A percentile compares a stretch with the other conserved stretches of the same genome.
phyloP scores from a whole-genome alignment of 23 tunicate species.

The Styela plicata region DNA sequence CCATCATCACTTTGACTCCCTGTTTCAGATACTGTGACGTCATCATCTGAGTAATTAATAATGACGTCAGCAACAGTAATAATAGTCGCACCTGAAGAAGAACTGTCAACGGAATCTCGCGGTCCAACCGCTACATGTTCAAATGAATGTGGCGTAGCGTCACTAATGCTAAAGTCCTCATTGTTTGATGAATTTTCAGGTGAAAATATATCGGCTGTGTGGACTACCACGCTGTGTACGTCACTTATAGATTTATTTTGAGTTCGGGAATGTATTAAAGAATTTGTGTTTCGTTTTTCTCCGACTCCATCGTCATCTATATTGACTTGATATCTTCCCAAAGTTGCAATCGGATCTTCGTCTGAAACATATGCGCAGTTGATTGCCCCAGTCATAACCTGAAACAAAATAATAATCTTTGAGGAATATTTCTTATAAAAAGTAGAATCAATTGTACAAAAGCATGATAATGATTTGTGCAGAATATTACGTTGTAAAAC shows the following conservation, averaged over 20 bases:
- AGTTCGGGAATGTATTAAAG: conserved; percentile 1
- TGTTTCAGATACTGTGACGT: not conserved
- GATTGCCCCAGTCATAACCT: conserved; percentile 37
- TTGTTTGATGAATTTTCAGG: not conserved
- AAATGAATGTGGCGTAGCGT: too few relatives aligned
- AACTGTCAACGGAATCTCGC: not conserved
- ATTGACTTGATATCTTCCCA: not conserved
- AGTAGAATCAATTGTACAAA: not conserved
- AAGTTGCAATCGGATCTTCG: not conserved
- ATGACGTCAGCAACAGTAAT: not conserved
- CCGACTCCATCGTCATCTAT: not conserved
- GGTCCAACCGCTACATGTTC: not conserved
- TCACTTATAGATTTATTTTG: not conserved
- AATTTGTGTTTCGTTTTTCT: conserved; percentile 6
- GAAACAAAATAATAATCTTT: not conserved
- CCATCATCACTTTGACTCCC: not conserved
- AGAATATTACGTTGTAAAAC: too few relatives aligned
- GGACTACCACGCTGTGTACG: not conserved
- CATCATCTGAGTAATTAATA: not conserved
- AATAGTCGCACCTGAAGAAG: not conserved
- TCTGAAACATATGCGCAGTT: conserved; percentile 34
- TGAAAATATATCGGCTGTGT: not conserved
- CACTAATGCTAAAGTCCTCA: not conserved
- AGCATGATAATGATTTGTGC: too few relatives aligned
- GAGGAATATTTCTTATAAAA: not conserved